phyloP scores from a whole-genome alignment of 2,888 invertebrate species.

The Scrobipalpa costella region DNA sequence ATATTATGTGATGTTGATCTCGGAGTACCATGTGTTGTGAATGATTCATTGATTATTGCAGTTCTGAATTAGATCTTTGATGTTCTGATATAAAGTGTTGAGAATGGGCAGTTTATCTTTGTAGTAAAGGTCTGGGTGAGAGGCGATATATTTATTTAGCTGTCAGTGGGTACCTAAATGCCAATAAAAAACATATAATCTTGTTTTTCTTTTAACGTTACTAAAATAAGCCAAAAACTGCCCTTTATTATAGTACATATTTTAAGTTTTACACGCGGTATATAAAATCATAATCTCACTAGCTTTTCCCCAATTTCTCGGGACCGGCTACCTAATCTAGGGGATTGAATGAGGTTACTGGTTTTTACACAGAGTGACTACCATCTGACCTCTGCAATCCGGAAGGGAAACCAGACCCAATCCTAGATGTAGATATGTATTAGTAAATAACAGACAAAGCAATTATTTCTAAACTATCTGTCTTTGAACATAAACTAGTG shows the following conservation, averaged over 20 bases:
- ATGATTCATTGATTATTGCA: conserved; percentile 15
- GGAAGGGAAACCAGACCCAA: too few species aligned
- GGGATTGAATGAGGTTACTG: too few species aligned
- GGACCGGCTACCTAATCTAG: too few species aligned
- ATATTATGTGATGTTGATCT: neutral
- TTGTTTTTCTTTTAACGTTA: neutral
- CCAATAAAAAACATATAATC: too few species aligned
- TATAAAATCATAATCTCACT: too few species aligned
- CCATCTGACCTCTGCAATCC: too few species aligned
- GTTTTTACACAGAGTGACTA: too few species aligned
- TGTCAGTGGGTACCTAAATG: neutral
- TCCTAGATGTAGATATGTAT: conserved; percentile 1
- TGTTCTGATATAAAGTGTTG: neutral
- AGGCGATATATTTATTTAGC: neutral
- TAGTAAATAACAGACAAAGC: neutral
- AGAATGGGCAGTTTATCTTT: conserved; percentile 7
- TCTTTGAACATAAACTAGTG: neutral
- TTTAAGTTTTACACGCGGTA: too few species aligned
- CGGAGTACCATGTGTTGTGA: neutral
- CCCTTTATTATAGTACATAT: too few species aligned
- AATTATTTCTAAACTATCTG: conserved; percentile 5
- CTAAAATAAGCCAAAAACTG: too few species aligned
- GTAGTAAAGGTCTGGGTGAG: neutral
- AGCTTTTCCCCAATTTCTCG: too few species aligned
- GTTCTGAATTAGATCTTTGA: conserved; percentile 2